Evolutionary conservation across 2,113 vertebrate species (phyloP), one percentile per base, ranked within the genome.

Genomic region (Cynopterus brachyotis): DNA sequence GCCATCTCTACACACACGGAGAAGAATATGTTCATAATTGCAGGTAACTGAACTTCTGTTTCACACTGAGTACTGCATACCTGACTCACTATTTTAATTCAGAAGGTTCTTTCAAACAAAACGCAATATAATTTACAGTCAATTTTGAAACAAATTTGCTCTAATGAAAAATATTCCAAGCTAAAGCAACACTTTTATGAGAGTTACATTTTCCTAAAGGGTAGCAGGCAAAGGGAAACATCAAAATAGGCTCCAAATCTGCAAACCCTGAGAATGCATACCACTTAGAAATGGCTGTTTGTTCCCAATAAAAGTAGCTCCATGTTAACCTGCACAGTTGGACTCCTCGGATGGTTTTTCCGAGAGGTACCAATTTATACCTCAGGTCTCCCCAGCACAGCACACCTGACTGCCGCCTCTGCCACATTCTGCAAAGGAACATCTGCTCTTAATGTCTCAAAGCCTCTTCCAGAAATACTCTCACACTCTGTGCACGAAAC

Each of bases 111-210:
- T 97, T 70, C 35, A 59, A 97, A 95, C 70, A 26, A 97, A 97
- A 96, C 3, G 32, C 73, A 2, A 81, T 91, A 93, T 82, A 97
- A 91, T 26, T 87, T 83, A 73, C 76, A 84, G 70, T 10, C 88
- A 82, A 57, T 92, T 89, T 97, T 76, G 70, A 80, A 70, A 13
- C 86, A 30, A 66, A 75, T 94, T 97, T 97, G 35, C 78, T 88
- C 88, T 97, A 91, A 96, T 91, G 92, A 97, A 96, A 98, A 90
- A 96, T 95, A 82, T 96, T 97, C 93, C 67, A 28, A 96, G 87
- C 92, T 90, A 86, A 45, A 95, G 47, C 32, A 76, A 62, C 7
- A 2, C 42, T 89, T 75, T 64, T 67, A 12, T 67, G 92, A 97
- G 60, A 97, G 76, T 47, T 96, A 2, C 22, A 47, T 94, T 92